Evolutionary conservation across 2,797 vertebrate genomes (phyloP), one percentile per base, ranked within the genome.

Genomic region (Urosaurus nigricauda): DNA sequence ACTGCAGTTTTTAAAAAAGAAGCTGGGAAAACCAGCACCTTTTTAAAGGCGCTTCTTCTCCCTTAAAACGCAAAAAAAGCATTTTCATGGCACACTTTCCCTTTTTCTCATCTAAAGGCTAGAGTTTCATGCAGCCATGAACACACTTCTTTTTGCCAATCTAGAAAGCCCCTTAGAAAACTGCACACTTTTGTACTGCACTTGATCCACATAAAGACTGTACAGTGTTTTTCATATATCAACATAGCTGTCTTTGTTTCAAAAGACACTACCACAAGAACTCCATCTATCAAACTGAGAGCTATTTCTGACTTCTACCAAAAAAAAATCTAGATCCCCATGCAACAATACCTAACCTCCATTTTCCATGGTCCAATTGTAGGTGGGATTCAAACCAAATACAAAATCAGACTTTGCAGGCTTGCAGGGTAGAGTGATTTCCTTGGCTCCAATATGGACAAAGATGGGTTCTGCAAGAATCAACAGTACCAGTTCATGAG

Each of bases 351-450:
- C 12, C 83, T 47, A 71, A 89, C 83, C 87, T 89, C 74, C 53
- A 47, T 79, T 83, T 78, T 88, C 87, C 60, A 58, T 63, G 82
- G 4, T 88, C 87, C 87, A 88, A 35, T 47, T 88, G 81, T 88
- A 88, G 16, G n/a, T 84, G 37, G 65, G 83, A 85, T 84, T 73
- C 63, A 35, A 47, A 71, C 75, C 87, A 89, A 79, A 47, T 6
- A 68, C 51, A 79, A 60, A 24, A 71, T 71, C 65, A 17, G 12
- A 73, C 53, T 68, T 70, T 43, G 53, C 7, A 71, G 82, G 65
- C 35, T 51, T 71, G 87, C 87, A 84, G 14, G 83, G 82, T 79
- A 89, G 1, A 65, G 43, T 65, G 21, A 89, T 35, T 79, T 84
- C 75, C 74, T 85, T 79, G 65, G 77, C 32, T 19, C 65, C 83